These are phyloP conservation scores for Drosophila acutilabella DNA, from an alignment of 2,888 invertebrate species.

Conservation along the genomic window DNA sequence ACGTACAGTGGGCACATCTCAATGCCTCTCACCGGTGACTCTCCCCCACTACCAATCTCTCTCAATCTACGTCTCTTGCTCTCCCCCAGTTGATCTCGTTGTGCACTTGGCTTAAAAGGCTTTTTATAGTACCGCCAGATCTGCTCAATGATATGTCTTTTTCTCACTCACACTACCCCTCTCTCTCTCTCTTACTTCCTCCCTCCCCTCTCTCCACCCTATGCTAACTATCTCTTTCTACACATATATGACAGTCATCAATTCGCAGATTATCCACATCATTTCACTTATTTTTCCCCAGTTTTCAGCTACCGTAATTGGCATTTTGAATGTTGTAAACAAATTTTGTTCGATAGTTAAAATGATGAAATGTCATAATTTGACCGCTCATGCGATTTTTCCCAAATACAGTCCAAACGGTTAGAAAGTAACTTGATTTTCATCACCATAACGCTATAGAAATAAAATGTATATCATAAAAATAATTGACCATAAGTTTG, in stretches of 20 bases:
- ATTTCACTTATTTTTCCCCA: constrained; percentile 67
- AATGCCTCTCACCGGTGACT: constrained; percentile 21
- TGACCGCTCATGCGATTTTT: constrained; percentile 52
- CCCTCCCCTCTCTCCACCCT: constrained; percentile 26
- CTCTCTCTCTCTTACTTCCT: constrained; percentile 23
- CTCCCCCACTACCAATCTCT: not conserved
- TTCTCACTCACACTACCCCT: constrained; percentile 24
- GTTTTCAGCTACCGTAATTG: constrained; percentile 58
- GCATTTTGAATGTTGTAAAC: constrained; percentile 69
- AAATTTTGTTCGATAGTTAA: constrained; percentile 64
- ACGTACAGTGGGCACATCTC: constrained; percentile 46
- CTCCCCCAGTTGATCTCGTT: constrained; percentile 8
- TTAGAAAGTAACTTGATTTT: constrained; percentile 70
- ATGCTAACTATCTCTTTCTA: constrained; percentile 28
- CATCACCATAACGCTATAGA: constrained; percentile 12
- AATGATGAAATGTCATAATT: constrained; percentile 76
- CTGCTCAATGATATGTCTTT: constrained; percentile 5
- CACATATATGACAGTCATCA: constrained; percentile 63
- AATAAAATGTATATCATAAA: not conserved
- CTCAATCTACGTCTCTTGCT: not conserved
- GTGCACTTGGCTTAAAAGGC: constrained; percentile 48
- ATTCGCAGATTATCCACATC: constrained; percentile 73
- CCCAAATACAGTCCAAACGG: constrained; percentile 19
- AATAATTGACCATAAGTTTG: constrained; percentile 22
- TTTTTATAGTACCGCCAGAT: constrained; percentile 39